Base-by-base conservation (phyloP, 1,140 invertebrate species). In the Drosophila quadrilineata region DNA sequence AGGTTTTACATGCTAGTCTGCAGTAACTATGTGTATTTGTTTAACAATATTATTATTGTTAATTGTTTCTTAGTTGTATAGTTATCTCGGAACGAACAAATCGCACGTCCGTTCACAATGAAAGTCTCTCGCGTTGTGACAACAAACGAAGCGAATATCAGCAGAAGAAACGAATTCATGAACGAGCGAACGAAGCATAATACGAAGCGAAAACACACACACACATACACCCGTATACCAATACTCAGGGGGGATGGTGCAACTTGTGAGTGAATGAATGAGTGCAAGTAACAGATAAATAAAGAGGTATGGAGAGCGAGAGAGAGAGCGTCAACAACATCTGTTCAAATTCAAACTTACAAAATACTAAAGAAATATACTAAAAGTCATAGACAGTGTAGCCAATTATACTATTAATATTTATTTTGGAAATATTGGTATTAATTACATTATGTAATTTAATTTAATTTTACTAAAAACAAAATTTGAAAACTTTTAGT, bases 81-180 rank as follows among this genome's bases (percentile, higher is more conserved):
- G 29, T 33, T 21, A 17, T 2, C 12, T 54, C 6, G 52, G n/a
- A 45, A 58, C 49, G 29, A 28, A 67, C 43, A 52, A 33, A 16
- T 28, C n/a, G 6, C 22, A 66, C 70, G 43, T 71, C 53, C 70
- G 53, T 49, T 59, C 50, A 36, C 38, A 48, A 58, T 21, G 46
- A 68, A 63, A 63, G 62, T 65, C 38, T 65, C 62, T 59, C 62
- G 62, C 62, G 62, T 41, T 45, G 59, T 65, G 62, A 65, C 62
- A 65, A 65, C 62, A 65, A 65, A 65, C 45, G 62, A 50, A 40
- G 45, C n/a, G 14, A 41, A 9, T 26, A 24, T 24, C 54, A 17
- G 59, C 31, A 43, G 19, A 58, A 59, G 43, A 43, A 65, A 65
- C 45, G 54, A 57, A 26, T 21, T n/a, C n/a, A 28, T 0, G 2